A percentile compares a stretch with the other conserved stretches of the same genome.
These are phyloP conservation scores for Acrocera orbiculus DNA, from an alignment of 2,888 invertebrate genomes.

Conservation along the genomic window DNA sequence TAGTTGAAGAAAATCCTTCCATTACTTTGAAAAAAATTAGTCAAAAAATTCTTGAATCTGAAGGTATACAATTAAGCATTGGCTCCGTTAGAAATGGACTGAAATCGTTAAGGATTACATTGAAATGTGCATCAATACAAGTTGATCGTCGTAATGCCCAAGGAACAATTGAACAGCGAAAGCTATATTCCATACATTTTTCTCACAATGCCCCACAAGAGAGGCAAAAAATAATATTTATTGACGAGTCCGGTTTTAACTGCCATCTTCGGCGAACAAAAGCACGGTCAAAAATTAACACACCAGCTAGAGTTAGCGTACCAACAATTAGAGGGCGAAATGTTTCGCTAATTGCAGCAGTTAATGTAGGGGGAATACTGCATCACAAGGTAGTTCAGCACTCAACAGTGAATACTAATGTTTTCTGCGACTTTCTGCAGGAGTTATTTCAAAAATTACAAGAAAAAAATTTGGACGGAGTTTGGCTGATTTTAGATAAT, in stretches of 20 bases:
- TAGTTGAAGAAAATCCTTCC: constrained; percentile 5
- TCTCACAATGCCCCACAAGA: neutral
- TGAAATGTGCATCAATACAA: neutral
- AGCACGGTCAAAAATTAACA: neutral
- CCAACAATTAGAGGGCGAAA: neutral
- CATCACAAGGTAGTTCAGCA: neutral
- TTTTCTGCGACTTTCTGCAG: constrained; percentile 1
- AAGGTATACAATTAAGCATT: constrained; percentile 4
- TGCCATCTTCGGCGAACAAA: neutral
- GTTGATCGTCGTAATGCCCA: neutral
- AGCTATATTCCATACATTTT: constrained; percentile 1
- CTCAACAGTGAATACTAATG: neutral
- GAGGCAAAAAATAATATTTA: constrained; percentile 1
- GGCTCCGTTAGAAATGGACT: constrained; percentile 2
- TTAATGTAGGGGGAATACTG: neutral
- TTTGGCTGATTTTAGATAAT: neutral
- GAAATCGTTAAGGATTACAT: constrained; percentile 2
- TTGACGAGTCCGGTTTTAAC: constrained; percentile 1
- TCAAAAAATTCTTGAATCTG: constrained; percentile 2
- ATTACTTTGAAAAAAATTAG: constrained; percentile 2
- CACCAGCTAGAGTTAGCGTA: neutral
- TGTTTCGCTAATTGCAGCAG: constrained; percentile 1
- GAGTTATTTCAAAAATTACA: constrained; percentile 1
- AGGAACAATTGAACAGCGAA: constrained; percentile 3
- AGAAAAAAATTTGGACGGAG: neutral